These are phyloP conservation scores for Drosophila anceps DNA, from an alignment of 2,888 invertebrate species.

Conservation along the genomic window DNA sequence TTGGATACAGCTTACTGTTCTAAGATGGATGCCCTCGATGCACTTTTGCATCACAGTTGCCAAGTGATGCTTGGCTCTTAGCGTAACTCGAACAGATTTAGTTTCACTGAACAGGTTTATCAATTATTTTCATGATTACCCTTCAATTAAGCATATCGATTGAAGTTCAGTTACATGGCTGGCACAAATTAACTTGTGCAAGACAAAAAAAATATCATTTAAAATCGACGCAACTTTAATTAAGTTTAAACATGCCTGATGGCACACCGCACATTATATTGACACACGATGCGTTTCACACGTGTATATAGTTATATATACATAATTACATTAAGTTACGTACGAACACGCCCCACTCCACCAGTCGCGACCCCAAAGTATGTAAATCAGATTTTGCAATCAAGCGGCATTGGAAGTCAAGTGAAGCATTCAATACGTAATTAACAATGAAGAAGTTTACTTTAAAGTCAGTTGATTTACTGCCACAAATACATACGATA, in stretches of 20 bases:
- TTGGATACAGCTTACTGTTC: not conserved
- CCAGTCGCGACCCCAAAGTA: slow-evolving; percentile 7
- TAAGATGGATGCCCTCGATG: not conserved
- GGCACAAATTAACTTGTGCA: slow-evolving; percentile 42
- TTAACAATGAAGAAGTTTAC: slow-evolving; percentile 18
- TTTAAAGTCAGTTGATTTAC: not conserved
- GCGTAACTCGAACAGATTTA: slow-evolving; percentile 28
- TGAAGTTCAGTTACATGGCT: slow-evolving; percentile 23
- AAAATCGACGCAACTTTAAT: slow-evolving; percentile 60
- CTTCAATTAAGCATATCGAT: slow-evolving; percentile 46
- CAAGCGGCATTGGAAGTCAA: slow-evolving; percentile 67
- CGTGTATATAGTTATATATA: not conserved
- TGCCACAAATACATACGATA: not conserved
- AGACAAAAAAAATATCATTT: slow-evolving; percentile 62
- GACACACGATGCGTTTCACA: slow-evolving; percentile 20
- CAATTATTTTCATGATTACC: slow-evolving; percentile 40
- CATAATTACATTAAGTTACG: slow-evolving; percentile 44
- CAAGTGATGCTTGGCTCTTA: slow-evolving; percentile 10
- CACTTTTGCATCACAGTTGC: not conserved
- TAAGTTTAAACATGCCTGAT: slow-evolving; percentile 48
- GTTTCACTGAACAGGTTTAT: slow-evolving; percentile 35
- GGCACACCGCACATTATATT: not conserved
- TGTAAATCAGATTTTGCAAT: slow-evolving; percentile 75
- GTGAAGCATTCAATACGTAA: slow-evolving; percentile 45
- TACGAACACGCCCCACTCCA: slow-evolving; percentile 18